Conservation (phyloP, 37 sponge, comb jelly and placozoan genomes). For the Agelas oroides region DNA sequence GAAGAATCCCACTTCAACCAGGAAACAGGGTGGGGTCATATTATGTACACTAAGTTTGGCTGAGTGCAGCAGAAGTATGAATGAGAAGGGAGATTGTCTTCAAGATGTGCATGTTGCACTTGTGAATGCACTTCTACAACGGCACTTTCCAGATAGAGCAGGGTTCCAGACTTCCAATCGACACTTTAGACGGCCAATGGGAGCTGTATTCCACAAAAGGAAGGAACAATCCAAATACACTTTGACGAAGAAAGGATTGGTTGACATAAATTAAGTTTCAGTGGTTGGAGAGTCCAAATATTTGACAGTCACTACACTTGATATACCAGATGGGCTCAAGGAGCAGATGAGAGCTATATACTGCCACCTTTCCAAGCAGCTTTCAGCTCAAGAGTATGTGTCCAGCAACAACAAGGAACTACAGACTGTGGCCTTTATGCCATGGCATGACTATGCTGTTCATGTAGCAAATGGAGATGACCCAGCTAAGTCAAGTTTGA, state of each 20-base stretch:
- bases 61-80: too few relatives aligned
- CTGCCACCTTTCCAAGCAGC: neutral
- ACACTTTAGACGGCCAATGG: neutral
- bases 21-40: too few relatives aligned
- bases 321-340: neutral
- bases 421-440: slow-evolving; percentile 38
- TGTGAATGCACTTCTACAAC: neutral
- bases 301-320: slow-evolving; percentile 3
- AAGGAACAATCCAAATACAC: too few relatives aligned
- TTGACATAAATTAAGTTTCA: neutral
- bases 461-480: neutral
- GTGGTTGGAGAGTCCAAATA: neutral
- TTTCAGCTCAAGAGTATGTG: neutral
- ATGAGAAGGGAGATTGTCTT: too few relatives aligned
- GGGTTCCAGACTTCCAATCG: neutral
- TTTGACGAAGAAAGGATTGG: slow-evolving; percentile 7
- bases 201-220: too few relatives aligned
- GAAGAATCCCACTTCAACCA: too few relatives aligned
- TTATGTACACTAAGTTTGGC: too few relatives aligned
- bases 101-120: too few relatives aligned
- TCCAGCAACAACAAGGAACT: slow-evolving; percentile 12
- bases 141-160: slow-evolving; percentile 2
- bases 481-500: neutral
- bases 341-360: slow-evolving; percentile 13
- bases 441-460: neutral